These are phyloP conservation scores for Dendrolimus houi DNA, from an alignment of 2,888 invertebrate genomes.

Conservation along the genomic window DNA sequence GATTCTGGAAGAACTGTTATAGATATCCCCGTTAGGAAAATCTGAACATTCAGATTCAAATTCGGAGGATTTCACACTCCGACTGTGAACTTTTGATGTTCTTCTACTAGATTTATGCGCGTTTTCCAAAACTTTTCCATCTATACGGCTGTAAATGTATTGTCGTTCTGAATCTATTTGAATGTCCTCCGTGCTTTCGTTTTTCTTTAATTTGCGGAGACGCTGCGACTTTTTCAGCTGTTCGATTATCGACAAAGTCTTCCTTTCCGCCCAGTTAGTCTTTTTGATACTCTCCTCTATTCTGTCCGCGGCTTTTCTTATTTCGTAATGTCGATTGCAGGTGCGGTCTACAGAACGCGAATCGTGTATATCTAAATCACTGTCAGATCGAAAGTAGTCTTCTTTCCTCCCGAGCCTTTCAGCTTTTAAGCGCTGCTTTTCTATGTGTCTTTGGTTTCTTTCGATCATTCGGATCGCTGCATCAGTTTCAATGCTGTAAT, in stretches of 20 bases:
- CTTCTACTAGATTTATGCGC: constrained; percentile 71
- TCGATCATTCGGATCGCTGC: constrained; percentile 75
- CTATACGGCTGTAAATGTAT: constrained; percentile 61
- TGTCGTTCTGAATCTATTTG: constrained; percentile 66
- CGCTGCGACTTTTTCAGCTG: constrained; percentile 64
- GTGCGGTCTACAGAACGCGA: constrained; percentile 27
- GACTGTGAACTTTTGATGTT: constrained; percentile 62
- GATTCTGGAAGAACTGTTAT: constrained; percentile 55
- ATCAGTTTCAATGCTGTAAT: constrained; percentile 78
- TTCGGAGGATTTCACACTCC: constrained; percentile 84
- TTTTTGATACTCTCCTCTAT: constrained; percentile 69
- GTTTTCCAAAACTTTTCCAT: constrained; percentile 71
- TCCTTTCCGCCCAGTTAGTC: constrained; percentile 68
- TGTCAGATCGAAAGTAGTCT: constrained; percentile 58
- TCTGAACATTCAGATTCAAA: constrained; percentile 84
- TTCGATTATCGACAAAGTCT: constrained; percentile 65
- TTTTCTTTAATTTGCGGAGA: constrained; percentile 55
- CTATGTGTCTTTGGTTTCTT: constrained; percentile 76
- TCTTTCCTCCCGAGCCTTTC: constrained; percentile 59
- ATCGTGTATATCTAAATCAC: constrained; percentile 50
- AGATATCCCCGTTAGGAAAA: constrained; percentile 61
- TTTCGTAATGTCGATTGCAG: constrained; percentile 46
- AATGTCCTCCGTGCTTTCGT: constrained; percentile 63
- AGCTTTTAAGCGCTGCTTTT: constrained; percentile 69
- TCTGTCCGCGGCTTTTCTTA: constrained; percentile 55